Evolutionary conservation across 2,113 vertebrate species (phyloP).

Genomic region (Ursus arctos): DNA sequence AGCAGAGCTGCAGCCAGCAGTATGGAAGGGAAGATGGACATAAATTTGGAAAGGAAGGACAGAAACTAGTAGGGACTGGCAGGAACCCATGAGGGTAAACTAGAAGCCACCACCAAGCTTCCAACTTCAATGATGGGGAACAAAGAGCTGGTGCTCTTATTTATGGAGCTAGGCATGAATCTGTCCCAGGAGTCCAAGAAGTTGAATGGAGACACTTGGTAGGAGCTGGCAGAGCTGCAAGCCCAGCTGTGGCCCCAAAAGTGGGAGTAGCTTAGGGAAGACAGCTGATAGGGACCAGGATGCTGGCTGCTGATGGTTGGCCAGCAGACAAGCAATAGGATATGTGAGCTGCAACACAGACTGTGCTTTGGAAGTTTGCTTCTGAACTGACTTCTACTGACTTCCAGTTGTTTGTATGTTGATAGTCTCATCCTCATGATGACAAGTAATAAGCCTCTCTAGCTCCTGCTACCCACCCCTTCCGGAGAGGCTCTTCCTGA

Average conservation of each 20-base stretch:
- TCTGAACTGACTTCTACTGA: neutral
- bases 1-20: neutral
- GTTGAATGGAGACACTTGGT: neutral
- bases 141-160: neutral
- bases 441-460: neutral
- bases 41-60: neutral
- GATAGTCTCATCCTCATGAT: neutral
- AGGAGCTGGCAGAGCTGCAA: neutral
- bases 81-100: neutral
- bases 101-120: neutral
- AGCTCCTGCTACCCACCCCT: neutral
- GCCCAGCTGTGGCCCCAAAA: neutral
- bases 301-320: neutral
- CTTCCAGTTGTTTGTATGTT: neutral
- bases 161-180: neutral
- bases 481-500: neutral
- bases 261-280: neutral
- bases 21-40: neutral
- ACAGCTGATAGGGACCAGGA: neutral
- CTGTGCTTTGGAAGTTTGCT: too few species aligned
- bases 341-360: neutral
- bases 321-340: neutral
- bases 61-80: neutral
- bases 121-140: neutral
- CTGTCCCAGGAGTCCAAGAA: neutral